A percentile compares a stretch with the other conserved stretches of the same genome.
Evolutionary conservation across 2,888 invertebrate genomes (phyloP).

Genomic region (Bimastos eiseni): DNA sequence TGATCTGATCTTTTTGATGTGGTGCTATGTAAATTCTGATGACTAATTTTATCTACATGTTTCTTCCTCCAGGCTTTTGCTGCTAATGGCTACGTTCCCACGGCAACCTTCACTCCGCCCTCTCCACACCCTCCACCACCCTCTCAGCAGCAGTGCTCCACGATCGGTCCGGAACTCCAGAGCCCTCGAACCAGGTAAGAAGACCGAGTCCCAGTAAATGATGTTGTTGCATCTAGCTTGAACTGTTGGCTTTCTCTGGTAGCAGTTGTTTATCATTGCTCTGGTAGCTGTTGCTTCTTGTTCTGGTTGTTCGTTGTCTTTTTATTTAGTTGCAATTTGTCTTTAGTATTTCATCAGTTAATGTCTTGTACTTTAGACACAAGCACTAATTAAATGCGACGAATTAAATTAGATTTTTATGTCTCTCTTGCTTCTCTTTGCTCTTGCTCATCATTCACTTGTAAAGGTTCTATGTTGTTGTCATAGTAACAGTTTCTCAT

Average conservation of each 20-base stretch:
- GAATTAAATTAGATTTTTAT: too few relatives aligned
- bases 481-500: not conserved
- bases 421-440: too few relatives aligned
- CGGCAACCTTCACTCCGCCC: conserved; percentile 40
- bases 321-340: too few relatives aligned
- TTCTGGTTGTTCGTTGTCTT: not conserved
- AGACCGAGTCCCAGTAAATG: not conserved
- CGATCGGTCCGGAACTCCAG: not conserved
- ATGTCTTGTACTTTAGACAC: too few relatives aligned
- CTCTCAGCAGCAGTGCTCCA: not conserved
- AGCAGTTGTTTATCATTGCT: not conserved
- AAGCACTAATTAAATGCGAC: too few relatives aligned
- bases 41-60: not conserved
- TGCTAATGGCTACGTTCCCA: conserved; percentile 45
- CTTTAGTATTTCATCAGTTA: too few relatives aligned
- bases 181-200: conserved; percentile 2
- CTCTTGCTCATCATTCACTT: not conserved
- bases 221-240: not conserved
- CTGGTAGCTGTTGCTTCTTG: not conserved
- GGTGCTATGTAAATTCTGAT: too few relatives aligned
- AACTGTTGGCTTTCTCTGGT: not conserved
- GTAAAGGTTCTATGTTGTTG: not conserved
- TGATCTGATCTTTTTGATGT: too few relatives aligned
- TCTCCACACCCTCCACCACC: not conserved
- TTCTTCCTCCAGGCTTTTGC: conserved; percentile 44